Percentiles rank a stretch among this genome's conserved stretches.
Evolutionary conservation across 2,888 invertebrate genomes (phyloP).

Genomic region (Drosophila subsilvestris): DNA sequence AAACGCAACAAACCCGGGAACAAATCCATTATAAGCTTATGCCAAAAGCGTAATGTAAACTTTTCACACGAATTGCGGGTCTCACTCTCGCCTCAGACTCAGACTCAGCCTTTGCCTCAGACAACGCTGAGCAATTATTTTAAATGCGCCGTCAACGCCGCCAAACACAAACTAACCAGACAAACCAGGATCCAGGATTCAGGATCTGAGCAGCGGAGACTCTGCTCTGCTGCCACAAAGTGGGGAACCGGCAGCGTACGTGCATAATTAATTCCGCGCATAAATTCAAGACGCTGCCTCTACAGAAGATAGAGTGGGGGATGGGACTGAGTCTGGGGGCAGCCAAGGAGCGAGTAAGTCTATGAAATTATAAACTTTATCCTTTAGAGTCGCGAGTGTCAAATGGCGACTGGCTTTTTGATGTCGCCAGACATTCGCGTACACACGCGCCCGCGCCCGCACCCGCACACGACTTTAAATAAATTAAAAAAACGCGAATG

Average conservation of each 20-base stretch:
- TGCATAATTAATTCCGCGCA: slow-evolving; percentile 80
- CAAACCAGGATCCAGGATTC: slow-evolving; percentile 11
- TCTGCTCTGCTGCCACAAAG: slow-evolving; percentile 12
- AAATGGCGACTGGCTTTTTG: slow-evolving; percentile 58
- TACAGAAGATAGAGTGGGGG: neutral
- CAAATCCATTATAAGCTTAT: slow-evolving; percentile 78
- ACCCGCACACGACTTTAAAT: slow-evolving; percentile 60
- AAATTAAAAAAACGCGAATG: slow-evolving; percentile 55
- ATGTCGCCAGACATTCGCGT: slow-evolving; percentile 41
- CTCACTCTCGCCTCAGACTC: slow-evolving; percentile 39
- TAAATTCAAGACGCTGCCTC: slow-evolving; percentile 73
- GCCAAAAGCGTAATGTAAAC: slow-evolving; percentile 74
- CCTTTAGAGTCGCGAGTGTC: slow-evolving; percentile 55
- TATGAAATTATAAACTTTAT: slow-evolving; percentile 79
- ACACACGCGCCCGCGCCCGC: neutral
- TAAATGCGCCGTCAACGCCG: slow-evolving; percentile 70
- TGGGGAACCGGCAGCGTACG: slow-evolving; percentile 56
- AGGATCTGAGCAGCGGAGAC: neutral
- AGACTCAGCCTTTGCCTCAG: slow-evolving; percentile 43
- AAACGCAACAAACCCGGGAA: slow-evolving; percentile 63
- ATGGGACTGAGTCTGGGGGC: neutral
- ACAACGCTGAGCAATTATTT: slow-evolving; percentile 71
- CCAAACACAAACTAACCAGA: slow-evolving; percentile 69
- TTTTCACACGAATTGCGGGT: slow-evolving; percentile 74
- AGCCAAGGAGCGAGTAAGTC: slow-evolving; percentile 48